Conservation (phyloP, 2,113 vertebrate genomes). For the Cyprinodon brontotheroides region DNA sequence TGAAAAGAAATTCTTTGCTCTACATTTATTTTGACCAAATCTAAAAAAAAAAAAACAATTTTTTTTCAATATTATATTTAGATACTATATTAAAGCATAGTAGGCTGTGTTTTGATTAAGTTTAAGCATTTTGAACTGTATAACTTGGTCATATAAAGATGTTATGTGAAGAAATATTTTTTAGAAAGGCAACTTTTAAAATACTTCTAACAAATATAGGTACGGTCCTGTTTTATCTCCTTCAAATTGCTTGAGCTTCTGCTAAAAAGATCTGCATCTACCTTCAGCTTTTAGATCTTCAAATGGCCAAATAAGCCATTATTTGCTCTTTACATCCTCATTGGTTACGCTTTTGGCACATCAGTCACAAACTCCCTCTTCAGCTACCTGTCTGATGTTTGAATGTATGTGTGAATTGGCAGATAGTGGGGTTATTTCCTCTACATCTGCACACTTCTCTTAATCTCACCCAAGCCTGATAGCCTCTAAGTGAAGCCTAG, state of each 20-base stretch:
- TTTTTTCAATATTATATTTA: no score
- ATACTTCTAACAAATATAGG: background rate
- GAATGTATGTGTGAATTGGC: slow-evolving; percentile 38
- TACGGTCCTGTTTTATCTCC: background rate
- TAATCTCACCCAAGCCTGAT: slow-evolving; percentile 34
- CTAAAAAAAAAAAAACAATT: no score
- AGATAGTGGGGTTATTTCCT: slow-evolving; percentile 41
- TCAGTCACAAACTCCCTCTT: slow-evolving; percentile 36
- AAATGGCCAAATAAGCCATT: slow-evolving; percentile 11
- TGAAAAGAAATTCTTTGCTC: no score
- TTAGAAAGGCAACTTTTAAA: background rate
- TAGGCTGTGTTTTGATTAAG: no score
- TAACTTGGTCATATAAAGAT: background rate
- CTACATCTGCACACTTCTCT: slow-evolving; percentile 27
- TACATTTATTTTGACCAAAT: no score
- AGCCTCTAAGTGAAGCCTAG: slow-evolving; percentile 20
- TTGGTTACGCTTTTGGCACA: slow-evolving; percentile 23
- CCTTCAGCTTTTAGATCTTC: background rate
- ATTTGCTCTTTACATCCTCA: background rate
- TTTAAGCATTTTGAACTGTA: background rate
- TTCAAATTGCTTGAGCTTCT: background rate
- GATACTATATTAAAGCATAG: no score
- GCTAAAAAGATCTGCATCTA: slow-evolving; percentile 8
- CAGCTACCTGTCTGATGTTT: slow-evolving; percentile 24
- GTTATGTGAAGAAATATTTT: background rate